Percentiles rank a stretch among this genome's conserved stretches.
These are phyloP conservation scores for Podargus strigoides DNA, from an alignment of 2,797 vertebrate species.

Conservation along the genomic window DNA sequence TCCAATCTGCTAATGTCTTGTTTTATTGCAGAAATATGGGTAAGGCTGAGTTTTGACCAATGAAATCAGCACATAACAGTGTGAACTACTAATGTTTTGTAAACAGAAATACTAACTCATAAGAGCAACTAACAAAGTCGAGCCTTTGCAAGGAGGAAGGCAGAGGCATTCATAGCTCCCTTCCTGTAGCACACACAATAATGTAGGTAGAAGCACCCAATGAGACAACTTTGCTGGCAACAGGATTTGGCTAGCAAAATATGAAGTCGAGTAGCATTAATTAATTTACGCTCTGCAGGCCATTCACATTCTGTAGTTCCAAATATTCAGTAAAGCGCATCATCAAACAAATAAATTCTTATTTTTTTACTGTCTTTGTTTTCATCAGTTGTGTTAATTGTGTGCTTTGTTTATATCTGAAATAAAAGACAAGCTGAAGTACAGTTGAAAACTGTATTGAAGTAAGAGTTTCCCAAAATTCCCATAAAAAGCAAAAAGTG, in stretches of 20 bases:
- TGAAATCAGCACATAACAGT: background rate
- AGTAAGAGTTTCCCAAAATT: background rate
- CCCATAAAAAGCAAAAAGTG: background rate
- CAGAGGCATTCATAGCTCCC: background rate
- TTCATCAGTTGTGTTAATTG: background rate
- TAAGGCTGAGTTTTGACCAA: background rate
- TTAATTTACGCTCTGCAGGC: background rate
- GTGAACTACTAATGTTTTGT: background rate
- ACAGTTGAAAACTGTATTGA: background rate
- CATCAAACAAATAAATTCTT: background rate
- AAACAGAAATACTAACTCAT: background rate
- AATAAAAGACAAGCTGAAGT: background rate
- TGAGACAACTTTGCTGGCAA: background rate
- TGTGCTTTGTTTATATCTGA: background rate
- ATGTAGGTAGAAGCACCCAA: background rate
- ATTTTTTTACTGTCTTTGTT: background rate
- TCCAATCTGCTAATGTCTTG: background rate
- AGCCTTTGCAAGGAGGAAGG: background rate
- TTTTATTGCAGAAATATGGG: background rate
- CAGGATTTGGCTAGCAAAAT: background rate
- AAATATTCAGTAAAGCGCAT: background rate
- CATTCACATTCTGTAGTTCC: background rate
- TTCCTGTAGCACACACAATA: background rate
- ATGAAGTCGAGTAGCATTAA: background rate
- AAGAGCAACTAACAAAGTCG: background rate